Base-by-base conservation (phyloP, 2,113 vertebrate species). In the Nannobrachium achirus region DNA sequence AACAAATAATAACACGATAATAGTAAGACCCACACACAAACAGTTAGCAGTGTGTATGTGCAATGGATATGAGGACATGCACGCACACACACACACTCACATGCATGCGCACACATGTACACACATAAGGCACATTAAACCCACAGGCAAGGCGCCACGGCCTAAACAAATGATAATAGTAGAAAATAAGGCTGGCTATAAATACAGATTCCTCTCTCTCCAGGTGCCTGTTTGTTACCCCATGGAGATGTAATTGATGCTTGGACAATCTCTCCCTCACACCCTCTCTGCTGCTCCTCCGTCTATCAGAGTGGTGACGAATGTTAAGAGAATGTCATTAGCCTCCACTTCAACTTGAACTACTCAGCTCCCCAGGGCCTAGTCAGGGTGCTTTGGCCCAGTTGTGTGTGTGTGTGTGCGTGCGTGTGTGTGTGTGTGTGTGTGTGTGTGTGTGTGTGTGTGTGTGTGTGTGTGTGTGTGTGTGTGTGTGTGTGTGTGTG, bases 271-370 rank as follows among this genome's bases (percentile, higher is more conserved):
- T 51, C 48, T 25, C 48, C 49, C 42, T 58, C 71, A 67, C 20
- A 15, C 40, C 56, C 63, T 20, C 16, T 39, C 55, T 38, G n/a
- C 55, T 56, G 6, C 8, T 14, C 25, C 55, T 13, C 25, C 14
- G 11, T 11, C 55, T 8, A 25, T 44, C 13, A 4, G 16, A 46
- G 53, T 25, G 42, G 66, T 60, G 60, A 57, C 57, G 65, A 86
- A 76, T 81, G 78, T 80, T 66, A 51, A 79, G 66, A 63, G 75
- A 84, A 87, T 81, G 80, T 76, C 79, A 83, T 83, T 83, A 81
- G 76, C 89, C 88, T 80, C 71, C 42, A 53, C 73, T 84, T 89
- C 79, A 88, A 88, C 82, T 83, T 82, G 60, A 68, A 78, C 74
- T 68, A 49, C n/a, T 41, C 73, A 40, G 60, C 52, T 78, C 84